Conservation (phyloP, 2,797 vertebrate genomes). For the Siniperca scherzeri region DNA sequence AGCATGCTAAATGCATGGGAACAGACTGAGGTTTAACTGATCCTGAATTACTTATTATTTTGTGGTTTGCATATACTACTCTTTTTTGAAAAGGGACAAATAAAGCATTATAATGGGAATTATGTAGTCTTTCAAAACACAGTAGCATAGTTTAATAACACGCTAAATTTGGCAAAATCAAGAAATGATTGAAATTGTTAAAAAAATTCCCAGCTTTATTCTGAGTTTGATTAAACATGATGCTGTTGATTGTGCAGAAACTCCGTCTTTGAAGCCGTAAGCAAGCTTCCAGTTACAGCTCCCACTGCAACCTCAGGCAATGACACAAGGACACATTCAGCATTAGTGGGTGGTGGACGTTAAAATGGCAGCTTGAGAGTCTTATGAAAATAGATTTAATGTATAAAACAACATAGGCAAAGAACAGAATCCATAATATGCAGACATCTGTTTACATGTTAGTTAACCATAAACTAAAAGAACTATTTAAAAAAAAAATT, state of each 20-base stretch:
- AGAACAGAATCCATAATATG: constrained; percentile 12
- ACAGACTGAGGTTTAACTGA: background rate
- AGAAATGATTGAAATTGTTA: background rate
- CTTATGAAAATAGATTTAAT: constrained; percentile 28
- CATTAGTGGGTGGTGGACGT: constrained; percentile 9
- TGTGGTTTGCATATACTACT: background rate
- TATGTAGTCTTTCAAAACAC: background rate
- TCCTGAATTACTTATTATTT: constrained; percentile 2
- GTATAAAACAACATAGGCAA: constrained; percentile 37
- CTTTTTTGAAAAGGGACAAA: constrained; percentile 28
- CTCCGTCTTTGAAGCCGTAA: constrained; percentile 27
- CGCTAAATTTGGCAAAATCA: background rate
- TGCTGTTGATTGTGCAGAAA: constrained; percentile 34
- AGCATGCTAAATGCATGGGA: background rate
- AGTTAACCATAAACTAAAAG: background rate
- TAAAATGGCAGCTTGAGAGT: constrained; percentile 57
- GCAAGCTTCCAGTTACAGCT: constrained; percentile 31
- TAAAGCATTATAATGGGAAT: background rate
- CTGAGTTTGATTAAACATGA: constrained; percentile 30
- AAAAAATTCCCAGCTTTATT: constrained; percentile 64
- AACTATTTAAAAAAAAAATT: no score
- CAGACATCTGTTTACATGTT: background rate
- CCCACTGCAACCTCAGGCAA: constrained; percentile 27
- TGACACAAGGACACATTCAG: constrained; percentile 19
- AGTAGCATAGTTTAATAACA: background rate